Evolutionary conservation across 2,888 invertebrate species (phyloP).

Genomic region (Microchrysa polita): DNA sequence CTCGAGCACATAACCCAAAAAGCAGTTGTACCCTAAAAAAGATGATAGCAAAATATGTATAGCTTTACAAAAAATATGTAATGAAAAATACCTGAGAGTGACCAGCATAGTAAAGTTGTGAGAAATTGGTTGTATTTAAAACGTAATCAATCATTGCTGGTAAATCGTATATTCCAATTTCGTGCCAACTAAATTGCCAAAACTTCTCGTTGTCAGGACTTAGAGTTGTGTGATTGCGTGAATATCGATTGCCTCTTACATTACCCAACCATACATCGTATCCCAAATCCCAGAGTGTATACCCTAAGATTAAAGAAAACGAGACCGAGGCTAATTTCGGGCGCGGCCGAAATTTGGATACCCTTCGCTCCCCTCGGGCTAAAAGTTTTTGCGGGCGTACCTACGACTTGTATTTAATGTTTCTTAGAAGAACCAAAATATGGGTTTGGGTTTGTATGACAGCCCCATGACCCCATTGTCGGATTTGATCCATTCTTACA

Average conservation of each 20-base stretch:
- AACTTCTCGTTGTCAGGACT: slow-evolving; percentile 64
- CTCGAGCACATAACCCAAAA: slow-evolving; percentile 75
- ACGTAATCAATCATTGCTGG: slow-evolving; percentile 84
- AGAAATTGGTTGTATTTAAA: slow-evolving; percentile 63
- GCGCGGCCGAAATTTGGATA: too few relatives aligned
- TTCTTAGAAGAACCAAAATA: too few relatives aligned
- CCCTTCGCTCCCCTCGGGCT: too few relatives aligned
- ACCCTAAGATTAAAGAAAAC: too few relatives aligned
- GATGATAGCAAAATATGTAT: too few relatives aligned
- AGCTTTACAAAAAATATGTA: too few relatives aligned
- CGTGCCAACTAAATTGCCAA: slow-evolving; percentile 84
- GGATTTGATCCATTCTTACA: too few relatives aligned
- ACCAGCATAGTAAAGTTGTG: slow-evolving; percentile 70
- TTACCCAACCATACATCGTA: slow-evolving; percentile 64
- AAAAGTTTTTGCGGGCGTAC: too few relatives aligned
- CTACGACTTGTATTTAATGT: too few relatives aligned
- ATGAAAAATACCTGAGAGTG: slow-evolving; percentile 68
- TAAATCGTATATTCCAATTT: slow-evolving; percentile 83
- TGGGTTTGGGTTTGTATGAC: too few relatives aligned
- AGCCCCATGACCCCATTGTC: too few relatives aligned
- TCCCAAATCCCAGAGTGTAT: slow-evolving; percentile 65
- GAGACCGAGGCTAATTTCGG: too few relatives aligned
- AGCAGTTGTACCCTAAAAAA: slow-evolving; percentile 70
- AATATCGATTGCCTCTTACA: slow-evolving; percentile 63
- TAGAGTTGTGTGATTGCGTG: slow-evolving; percentile 59